phyloP scores from a whole-genome alignment of 2,888 invertebrate species.

The Xylota sylvarum region DNA sequence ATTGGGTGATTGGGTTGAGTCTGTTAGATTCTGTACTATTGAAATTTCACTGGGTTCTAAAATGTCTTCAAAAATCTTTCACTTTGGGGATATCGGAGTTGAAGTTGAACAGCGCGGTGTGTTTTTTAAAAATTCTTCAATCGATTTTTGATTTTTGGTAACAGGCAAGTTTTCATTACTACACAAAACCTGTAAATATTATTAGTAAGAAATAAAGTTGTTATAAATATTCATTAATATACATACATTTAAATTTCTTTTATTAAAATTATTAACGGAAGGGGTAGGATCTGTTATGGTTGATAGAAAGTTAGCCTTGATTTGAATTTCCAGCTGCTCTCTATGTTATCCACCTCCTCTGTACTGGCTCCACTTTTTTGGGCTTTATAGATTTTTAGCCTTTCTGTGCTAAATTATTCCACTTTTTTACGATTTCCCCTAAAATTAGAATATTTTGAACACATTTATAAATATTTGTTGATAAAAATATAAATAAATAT shows the following conservation, averaged over 20 bases:
- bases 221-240: background rate
- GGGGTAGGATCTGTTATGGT: background rate
- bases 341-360: conserved; percentile 9
- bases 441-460: conserved; percentile 12
- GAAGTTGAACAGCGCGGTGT: background rate
- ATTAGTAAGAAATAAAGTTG: background rate
- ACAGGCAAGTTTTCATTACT: background rate
- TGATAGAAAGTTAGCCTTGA: conserved; percentile 16
- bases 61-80: no score
- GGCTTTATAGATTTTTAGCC: conserved; percentile 18
- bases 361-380: conserved; percentile 14
- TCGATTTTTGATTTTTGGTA: background rate
- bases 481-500: no score
- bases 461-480: background rate
- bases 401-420: conserved; percentile 28
- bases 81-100: no score
- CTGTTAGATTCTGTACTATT: no score
- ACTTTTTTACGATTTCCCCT: conserved; percentile 23
- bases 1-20: no score
- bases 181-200: conserved; percentile 2
- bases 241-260: conserved; percentile 19
- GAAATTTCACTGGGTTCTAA: no score
- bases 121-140: background rate
- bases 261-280: conserved; percentile 6
- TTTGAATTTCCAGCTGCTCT: conserved; percentile 13